phyloP scores from a whole-genome alignment of 2,113 vertebrate species.

The Alaudala cheleensis region DNA sequence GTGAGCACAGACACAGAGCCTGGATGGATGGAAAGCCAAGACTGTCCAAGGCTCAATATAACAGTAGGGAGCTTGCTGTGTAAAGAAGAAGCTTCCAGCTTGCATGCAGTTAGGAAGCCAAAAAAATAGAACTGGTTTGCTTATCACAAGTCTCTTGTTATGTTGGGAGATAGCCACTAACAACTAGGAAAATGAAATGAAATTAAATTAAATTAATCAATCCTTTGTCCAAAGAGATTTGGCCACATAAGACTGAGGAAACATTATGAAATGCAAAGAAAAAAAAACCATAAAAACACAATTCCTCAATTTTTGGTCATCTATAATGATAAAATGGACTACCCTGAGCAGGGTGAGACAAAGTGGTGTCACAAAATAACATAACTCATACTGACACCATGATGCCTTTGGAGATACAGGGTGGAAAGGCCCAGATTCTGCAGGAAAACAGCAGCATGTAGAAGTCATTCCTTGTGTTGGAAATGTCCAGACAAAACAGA shows the following conservation, averaged over 20 bases:
- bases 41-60: not conserved
- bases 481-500: not conserved
- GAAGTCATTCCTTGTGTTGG: not conserved
- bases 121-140: not conserved
- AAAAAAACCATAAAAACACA: too few relatives aligned
- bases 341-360: not conserved
- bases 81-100: not conserved
- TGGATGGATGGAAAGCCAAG: not conserved
- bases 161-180: not conserved
- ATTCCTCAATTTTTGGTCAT: not conserved
- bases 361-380: not conserved
- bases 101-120: not conserved
- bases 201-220: not conserved
- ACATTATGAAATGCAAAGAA: not conserved
- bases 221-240: not conserved
- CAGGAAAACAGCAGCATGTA: not conserved
- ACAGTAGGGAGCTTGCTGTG: not conserved
- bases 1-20: not conserved
- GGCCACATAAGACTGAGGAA: not conserved
- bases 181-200: not conserved
- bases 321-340: not conserved
- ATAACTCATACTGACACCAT: not conserved
- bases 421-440: not conserved
- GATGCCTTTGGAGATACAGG: not conserved
- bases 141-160: not conserved